These are phyloP conservation scores for Marmota monax DNA, from an alignment of 2,113 vertebrate species.

Conservation along the genomic window DNA sequence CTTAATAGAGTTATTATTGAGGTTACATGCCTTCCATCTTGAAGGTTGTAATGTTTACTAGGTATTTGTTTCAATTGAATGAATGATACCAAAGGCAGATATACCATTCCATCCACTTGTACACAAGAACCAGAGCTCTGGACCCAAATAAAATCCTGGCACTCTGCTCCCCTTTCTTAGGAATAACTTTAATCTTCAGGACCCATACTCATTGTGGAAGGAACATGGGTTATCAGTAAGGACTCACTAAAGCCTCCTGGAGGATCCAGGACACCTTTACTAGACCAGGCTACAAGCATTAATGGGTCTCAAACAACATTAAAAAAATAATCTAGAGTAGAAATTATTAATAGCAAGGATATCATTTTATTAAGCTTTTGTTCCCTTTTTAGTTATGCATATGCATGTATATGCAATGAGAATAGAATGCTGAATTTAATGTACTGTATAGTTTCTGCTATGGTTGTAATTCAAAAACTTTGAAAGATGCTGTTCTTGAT, in stretches of 20 bases:
- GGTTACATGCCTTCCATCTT: not conserved
- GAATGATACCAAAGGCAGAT: not conserved
- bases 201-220: not conserved
- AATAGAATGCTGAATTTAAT: not conserved
- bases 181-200: not conserved
- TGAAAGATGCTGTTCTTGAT: not conserved
- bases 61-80: not conserved
- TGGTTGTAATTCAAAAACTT: not conserved
- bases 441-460: not conserved
- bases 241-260: not conserved
- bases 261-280: not conserved
- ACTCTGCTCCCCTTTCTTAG: not conserved
- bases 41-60: not conserved
- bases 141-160: not conserved
- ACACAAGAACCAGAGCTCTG: conserved; percentile 3
- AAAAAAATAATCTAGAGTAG: not conserved
- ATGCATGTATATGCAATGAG: no score
- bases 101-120: not conserved
- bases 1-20: not conserved
- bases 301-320: not conserved
- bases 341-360: not conserved
- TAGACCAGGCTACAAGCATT: not conserved
- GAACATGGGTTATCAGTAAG: not conserved
- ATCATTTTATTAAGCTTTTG: not conserved
- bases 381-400: not conserved